phyloP scores from a whole-genome alignment of 2,888 invertebrate genomes.

The Phalera bucephala region DNA sequence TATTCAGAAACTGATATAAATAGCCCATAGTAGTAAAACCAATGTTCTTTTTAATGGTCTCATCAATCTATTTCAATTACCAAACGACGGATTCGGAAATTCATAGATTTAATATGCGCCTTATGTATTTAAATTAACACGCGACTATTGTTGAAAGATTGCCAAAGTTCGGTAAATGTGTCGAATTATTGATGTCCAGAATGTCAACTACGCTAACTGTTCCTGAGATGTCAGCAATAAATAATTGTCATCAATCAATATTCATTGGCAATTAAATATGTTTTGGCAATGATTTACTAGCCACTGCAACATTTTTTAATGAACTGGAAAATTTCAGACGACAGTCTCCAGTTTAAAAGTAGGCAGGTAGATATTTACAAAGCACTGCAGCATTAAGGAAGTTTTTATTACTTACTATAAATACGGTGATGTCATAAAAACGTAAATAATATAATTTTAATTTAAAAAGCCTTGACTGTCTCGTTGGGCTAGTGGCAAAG shows the following conservation, averaged over 20 bases:
- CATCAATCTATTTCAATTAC: conserved; percentile 11
- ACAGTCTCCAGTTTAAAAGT: no score
- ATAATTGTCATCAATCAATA: conserved; percentile 20
- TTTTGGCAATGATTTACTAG: conserved; percentile 12
- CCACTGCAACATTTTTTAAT: conserved; percentile 1
- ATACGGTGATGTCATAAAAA: no score
- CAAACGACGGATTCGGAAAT: no score
- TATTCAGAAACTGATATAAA: no score
- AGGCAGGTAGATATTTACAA: no score
- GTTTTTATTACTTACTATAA: no score
- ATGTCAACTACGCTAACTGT: conserved; percentile 10
- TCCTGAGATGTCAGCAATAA: conserved; percentile 14
- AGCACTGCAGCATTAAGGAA: no score
- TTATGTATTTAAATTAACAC: conserved; percentile 7
- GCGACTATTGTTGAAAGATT: conserved; percentile 15
- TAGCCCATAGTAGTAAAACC: no score
- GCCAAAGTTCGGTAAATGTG: conserved; percentile 24
- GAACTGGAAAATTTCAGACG: no score
- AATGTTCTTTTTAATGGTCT: conserved; percentile 11
- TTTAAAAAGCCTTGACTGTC: no score
- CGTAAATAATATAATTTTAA: no score
- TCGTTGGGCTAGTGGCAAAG: no score
- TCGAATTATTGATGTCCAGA: conserved; percentile 20
- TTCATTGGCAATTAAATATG: conserved; percentile 12
- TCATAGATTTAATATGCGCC: conserved; percentile 6